Evolutionary conservation across 2,888 invertebrate genomes (phyloP), one percentile per base, ranked within the genome.

Genomic region (Ellobium chinense): DNA sequence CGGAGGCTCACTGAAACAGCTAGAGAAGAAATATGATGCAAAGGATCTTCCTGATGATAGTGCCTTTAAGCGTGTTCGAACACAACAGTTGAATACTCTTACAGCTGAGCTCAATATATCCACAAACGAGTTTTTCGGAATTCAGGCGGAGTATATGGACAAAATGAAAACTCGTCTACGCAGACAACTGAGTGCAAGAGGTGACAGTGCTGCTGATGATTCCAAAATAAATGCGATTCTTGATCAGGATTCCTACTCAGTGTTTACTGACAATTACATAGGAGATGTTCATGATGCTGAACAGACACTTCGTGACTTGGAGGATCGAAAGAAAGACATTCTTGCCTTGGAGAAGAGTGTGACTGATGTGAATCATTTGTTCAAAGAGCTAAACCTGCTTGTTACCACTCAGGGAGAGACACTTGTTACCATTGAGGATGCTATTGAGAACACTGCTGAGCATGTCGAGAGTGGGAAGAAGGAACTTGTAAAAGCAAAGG

Each of bases 391-490:
- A 65, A 88, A 88, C 82, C 82, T 86, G 21, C 65, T 90, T 46
- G 86, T 90, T 27, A 80, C 85, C 46, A 85, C 85, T 56, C 90
- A 90, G 82, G 89, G 90, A n/a, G 89, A 89, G 81, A 86, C 82
- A 46, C 76, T 90, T 70, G 85, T 87, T 72, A 87, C 82, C n/a
- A 89, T 90, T 63, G 89, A 89, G 74, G 76, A 78, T 39, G 85
- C 87, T 58, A 82, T 89, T 9, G 82, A 85, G 14, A 69, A 84
- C 2, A 87, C 89, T 7, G 74, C 77, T 2, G 80, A 62, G 7
- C 81, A 85, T 75, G 88, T 90, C 2, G 85, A 85, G 74, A 56
- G 65, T 12, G 90, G 88, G 0, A 86, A 82, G 9, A 75, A 62
- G 18, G 84, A 90, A 54, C 83, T 90, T 37, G 73, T 39, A 9